A percentile compares a stretch with the other conserved stretches of the same genome.
phyloP scores from a whole-genome alignment of 2,113 vertebrate species.

The Seriola quinqueradiata region DNA sequence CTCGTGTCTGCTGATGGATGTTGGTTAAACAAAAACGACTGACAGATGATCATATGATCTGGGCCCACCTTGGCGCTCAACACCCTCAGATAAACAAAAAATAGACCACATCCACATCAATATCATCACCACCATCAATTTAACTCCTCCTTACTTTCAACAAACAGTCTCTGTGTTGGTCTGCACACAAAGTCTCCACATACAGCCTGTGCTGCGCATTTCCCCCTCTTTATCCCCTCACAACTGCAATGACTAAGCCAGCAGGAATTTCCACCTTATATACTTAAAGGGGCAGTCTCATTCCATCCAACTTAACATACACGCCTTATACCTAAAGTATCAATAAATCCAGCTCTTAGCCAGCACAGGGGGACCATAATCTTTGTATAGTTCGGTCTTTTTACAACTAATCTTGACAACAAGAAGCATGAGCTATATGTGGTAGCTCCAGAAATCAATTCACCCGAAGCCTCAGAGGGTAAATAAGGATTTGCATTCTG shows the following conservation, averaged over 20 bases:
- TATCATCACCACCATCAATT: constrained; percentile 24
- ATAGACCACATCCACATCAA: constrained; percentile 27
- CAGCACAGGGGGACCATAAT: not conserved
- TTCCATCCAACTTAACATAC: constrained; percentile 32
- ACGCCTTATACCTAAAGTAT: constrained; percentile 4
- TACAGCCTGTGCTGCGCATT: constrained; percentile 41
- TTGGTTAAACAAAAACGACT: constrained; percentile 61
- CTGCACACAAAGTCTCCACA: constrained; percentile 26
- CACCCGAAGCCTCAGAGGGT: constrained; percentile 11
- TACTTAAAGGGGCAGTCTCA: constrained; percentile 69
- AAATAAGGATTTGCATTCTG: constrained; percentile 12
- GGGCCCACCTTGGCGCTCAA: constrained; percentile 14
- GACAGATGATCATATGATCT: constrained; percentile 43
- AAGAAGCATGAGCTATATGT: constrained; percentile 23
- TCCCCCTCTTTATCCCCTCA: constrained; percentile 70
- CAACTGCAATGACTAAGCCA: constrained; percentile 74
- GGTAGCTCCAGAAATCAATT: constrained; percentile 28
- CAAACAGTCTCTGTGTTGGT: constrained; percentile 47
- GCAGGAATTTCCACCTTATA: constrained; percentile 78
- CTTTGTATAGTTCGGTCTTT: constrained; percentile 11
- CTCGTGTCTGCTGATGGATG: constrained; percentile 65
- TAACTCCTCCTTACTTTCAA: constrained; percentile 30
- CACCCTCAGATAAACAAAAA: constrained; percentile 39
- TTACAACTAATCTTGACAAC: constrained; percentile 24
- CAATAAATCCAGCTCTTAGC: constrained; percentile 18